A percentile compares a stretch with the other conserved stretches of the same genome.
These are phyloP conservation scores for Tarsius wallacei DNA, from an alignment of 2,797 vertebrate genomes.

Conservation along the genomic window DNA sequence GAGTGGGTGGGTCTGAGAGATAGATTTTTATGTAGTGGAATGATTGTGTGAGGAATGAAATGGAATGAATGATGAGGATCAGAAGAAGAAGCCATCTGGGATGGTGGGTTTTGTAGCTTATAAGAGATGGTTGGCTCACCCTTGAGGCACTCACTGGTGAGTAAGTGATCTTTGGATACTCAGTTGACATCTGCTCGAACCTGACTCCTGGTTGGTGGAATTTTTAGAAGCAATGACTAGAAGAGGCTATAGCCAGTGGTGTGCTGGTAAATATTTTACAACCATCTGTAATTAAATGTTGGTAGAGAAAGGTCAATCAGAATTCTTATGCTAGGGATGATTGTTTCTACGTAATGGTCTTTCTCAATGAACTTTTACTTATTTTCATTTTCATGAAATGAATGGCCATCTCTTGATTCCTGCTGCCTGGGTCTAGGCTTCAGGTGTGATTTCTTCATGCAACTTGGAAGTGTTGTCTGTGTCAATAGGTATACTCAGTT, in stretches of 20 bases:
- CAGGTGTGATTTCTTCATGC: not conserved
- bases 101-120: not conserved
- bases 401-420: not conserved
- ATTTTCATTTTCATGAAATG: slow-evolving; percentile 21
- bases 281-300: not conserved
- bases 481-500: not conserved
- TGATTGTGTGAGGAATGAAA: not conserved
- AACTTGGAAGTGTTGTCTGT: not conserved
- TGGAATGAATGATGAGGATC: not conserved
- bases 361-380: slow-evolving; percentile 18
- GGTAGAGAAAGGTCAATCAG: not conserved
- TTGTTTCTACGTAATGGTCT: not conserved
- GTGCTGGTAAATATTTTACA: slow-evolving; percentile 27
- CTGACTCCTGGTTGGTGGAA: not conserved
- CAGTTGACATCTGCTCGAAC: not conserved
- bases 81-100: not conserved
- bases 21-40: not conserved
- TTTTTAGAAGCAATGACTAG: not conserved
- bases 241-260: not conserved
- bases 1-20: not conserved
- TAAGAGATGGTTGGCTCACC: not conserved
- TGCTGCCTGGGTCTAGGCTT: not conserved
- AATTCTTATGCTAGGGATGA: not conserved
- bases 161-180: not conserved
- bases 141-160: not conserved